Conservation (phyloP, 1,140 invertebrate genomes). For the Drosophila lacteicornis region DNA sequence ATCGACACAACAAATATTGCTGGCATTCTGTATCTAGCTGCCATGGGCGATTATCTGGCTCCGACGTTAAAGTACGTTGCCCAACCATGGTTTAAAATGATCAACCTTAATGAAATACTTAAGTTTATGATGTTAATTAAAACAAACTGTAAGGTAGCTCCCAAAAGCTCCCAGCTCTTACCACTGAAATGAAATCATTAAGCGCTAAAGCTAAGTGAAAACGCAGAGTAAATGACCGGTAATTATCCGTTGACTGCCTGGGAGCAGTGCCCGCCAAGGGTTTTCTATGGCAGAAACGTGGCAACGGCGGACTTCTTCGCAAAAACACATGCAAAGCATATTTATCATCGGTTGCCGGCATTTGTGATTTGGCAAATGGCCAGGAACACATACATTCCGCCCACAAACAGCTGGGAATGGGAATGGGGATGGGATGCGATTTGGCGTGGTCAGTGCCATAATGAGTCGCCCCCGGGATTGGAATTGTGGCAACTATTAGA, state of each 20-base stretch:
- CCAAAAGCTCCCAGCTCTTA: neutral
- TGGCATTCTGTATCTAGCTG: too few species aligned
- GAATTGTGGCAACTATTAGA: slow-evolving; percentile 36
- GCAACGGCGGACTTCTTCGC: neutral
- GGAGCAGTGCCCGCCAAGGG: slow-evolving; percentile 17
- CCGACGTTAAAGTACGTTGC: too few species aligned
- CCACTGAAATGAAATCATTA: neutral
- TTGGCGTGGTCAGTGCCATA: slow-evolving; percentile 69
- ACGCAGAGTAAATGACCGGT: neutral
- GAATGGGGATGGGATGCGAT: slow-evolving; percentile 55
- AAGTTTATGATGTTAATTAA: neutral
- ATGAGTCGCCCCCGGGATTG: slow-evolving; percentile 21
- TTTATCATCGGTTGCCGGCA: slow-evolving; percentile 46
- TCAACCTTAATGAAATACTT: too few species aligned
- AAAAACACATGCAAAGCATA: slow-evolving; percentile 23
- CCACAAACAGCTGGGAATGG: slow-evolving; percentile 67
- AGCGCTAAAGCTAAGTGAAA: neutral
- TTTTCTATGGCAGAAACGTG: neutral
- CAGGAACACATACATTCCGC: slow-evolving; percentile 40
- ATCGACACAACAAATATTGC: neutral
- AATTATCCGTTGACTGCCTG: slow-evolving; percentile 5
- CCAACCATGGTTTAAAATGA: too few species aligned
- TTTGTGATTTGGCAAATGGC: slow-evolving; percentile 54
- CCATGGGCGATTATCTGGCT: too few species aligned
- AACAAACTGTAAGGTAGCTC: neutral